These are phyloP conservation scores for Acrocephalus kingi DNA, from an alignment of 2,113 vertebrate species.

Conservation along the genomic window DNA sequence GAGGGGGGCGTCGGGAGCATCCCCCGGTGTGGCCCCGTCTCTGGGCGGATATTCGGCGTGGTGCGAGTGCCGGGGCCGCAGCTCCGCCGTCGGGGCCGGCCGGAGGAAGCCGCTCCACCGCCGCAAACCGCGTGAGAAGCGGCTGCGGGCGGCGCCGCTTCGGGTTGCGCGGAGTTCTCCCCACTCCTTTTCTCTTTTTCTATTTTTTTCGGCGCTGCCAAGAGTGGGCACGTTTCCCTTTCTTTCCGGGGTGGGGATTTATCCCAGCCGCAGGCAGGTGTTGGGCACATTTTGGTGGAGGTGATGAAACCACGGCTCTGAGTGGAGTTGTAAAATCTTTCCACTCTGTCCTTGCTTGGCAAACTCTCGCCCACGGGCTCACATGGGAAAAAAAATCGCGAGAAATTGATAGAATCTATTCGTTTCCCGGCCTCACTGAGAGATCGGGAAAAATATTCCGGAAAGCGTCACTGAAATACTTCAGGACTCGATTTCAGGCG, in stretches of 20 bases:
- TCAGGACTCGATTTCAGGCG: not conserved
- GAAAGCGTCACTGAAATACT: not conserved
- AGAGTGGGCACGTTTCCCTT: not conserved
- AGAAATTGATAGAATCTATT: not conserved
- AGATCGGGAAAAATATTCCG: not conserved
- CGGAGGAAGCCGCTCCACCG: not conserved
- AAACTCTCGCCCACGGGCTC: not conserved
- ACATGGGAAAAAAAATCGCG: not conserved
- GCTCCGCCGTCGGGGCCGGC: not conserved
- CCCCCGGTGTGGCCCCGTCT: fast-evolving
- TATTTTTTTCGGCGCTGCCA: not conserved
- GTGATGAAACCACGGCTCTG: not conserved
- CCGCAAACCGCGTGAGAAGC: not conserved
- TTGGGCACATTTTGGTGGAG: not conserved
- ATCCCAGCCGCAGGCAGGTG: not conserved
- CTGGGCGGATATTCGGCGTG: fast-evolving
- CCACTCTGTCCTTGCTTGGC: not conserved
- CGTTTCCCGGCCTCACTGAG: not conserved
- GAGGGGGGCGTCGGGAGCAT: not conserved
- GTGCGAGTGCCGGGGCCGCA: not conserved
- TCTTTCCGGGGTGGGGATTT: not conserved
- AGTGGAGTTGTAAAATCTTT: not conserved
- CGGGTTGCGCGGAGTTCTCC: fast-evolving
- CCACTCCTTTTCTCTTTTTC: fast-evolving
- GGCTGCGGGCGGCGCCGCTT: not conserved